A percentile compares a stretch with the other conserved stretches of the same genome.
Evolutionary conservation across 2,888 invertebrate genomes (phyloP).

Genomic region (Agonopterix subpropinquella): DNA sequence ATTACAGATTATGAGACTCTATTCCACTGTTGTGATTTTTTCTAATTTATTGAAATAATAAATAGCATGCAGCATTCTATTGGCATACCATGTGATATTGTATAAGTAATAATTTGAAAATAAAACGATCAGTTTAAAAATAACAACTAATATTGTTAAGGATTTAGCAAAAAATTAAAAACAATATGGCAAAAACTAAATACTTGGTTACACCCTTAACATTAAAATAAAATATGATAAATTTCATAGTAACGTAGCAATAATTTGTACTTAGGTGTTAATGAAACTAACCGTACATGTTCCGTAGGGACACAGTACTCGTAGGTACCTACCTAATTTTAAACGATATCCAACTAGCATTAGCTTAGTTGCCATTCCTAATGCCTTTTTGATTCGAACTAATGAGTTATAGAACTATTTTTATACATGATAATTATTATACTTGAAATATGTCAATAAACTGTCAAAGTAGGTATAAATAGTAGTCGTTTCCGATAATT

Average conservation of each 20-base stretch:
- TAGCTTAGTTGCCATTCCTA: too few relatives aligned
- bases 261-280: conserved; percentile 41
- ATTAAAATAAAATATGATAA: conserved; percentile 1
- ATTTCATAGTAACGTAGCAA: conserved; percentile 23
- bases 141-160: not conserved
- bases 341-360: too few relatives aligned
- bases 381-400: too few relatives aligned
- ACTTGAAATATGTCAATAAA: too few relatives aligned
- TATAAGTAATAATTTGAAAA: conserved; percentile 1
- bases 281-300: not conserved
- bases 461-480: too few relatives aligned
- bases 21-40: conserved; percentile 22
- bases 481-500: too few relatives aligned
- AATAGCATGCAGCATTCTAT: conserved; percentile 1
- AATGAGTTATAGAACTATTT: too few relatives aligned
- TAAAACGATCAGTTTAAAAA: not conserved
- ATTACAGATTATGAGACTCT: conserved; percentile 50
- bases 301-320: too few relatives aligned
- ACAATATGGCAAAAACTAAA: conserved; percentile 16
- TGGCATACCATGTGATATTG: conserved; percentile 5
- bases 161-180: conserved; percentile 16
- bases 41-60: conserved; percentile 4
- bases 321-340: too few relatives aligned
- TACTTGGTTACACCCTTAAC: not conserved
- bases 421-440: too few relatives aligned